phyloP scores from a whole-genome alignment of 2,797 vertebrate species.

The Prionace glauca region DNA sequence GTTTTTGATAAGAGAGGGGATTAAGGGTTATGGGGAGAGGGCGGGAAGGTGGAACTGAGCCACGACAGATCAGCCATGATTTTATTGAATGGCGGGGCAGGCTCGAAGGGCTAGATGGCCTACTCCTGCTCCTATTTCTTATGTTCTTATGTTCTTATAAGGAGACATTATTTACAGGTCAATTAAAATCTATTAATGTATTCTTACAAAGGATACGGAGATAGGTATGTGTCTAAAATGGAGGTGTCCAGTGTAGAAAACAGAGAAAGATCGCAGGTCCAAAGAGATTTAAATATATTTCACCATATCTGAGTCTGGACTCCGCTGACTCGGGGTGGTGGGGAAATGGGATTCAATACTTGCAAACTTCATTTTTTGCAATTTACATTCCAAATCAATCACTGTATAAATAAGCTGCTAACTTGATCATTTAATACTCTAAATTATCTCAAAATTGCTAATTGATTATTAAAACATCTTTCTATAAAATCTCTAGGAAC shows the following conservation, averaged over 20 bases:
- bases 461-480: neutral
- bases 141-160: no score
- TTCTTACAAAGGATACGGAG: neutral
- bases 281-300: neutral
- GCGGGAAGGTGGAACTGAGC: no score
- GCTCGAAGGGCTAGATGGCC: no score
- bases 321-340: no score
- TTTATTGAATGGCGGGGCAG: no score
- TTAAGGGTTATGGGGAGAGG: no score
- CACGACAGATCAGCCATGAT: no score
- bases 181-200: neutral
- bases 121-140: no score
- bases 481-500: neutral
- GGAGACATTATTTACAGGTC: neutral
- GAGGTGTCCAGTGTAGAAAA: neutral
- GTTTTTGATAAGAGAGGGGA: no score
- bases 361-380: no score
- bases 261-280: neutral
- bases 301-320: neutral
- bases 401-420: neutral
- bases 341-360: no score
- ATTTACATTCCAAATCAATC: no score
- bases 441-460: neutral
- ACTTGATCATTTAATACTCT: neutral
- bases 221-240: neutral